These are phyloP conservation scores for Bradypodion ventrale DNA, from an alignment of 2,797 vertebrate genomes.

Conservation along the genomic window DNA sequence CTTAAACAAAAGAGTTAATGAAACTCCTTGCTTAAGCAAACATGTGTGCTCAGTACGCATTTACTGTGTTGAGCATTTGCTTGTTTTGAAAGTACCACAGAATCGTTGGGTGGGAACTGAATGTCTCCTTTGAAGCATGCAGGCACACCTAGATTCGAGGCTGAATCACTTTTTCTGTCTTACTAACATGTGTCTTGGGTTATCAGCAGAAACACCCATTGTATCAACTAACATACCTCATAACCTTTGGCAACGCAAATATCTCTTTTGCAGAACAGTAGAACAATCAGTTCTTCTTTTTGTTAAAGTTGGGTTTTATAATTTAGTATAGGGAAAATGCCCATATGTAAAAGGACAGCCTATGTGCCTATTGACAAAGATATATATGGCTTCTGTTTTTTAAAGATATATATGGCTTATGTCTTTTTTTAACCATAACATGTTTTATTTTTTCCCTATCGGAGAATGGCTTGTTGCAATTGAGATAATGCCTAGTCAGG, in stretches of 20 bases:
- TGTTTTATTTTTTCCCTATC: background rate
- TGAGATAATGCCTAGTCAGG: background rate
- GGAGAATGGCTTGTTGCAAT: background rate
- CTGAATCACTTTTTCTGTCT: slow-evolving; percentile 34
- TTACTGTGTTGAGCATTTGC: slow-evolving; percentile 54
- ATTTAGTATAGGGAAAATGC: slow-evolving; percentile 1
- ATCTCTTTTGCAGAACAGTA: slow-evolving; percentile 14
- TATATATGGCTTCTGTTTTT: background rate
- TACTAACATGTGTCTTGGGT: slow-evolving; percentile 22
- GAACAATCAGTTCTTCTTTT: background rate
- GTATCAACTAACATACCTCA: slow-evolving; percentile 14
- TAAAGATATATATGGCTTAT: background rate
- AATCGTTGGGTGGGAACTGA: slow-evolving; percentile 46
- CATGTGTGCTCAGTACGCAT: background rate
- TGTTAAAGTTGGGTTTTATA: slow-evolving; percentile 15
- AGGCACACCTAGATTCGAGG: slow-evolving; percentile 57
- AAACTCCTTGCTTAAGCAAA: background rate
- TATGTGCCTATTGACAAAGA: background rate
- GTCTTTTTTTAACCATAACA: background rate
- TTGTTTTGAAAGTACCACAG: slow-evolving; percentile 47
- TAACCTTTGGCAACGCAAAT: background rate
- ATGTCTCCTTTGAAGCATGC: slow-evolving; percentile 40
- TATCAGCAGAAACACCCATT: slow-evolving; percentile 34
- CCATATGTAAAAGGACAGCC: background rate
- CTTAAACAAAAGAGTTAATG: background rate